Evolutionary conservation across 2,888 invertebrate genomes (phyloP), one percentile per base, ranked within the genome.

Genomic region (Limenitis camilla): DNA sequence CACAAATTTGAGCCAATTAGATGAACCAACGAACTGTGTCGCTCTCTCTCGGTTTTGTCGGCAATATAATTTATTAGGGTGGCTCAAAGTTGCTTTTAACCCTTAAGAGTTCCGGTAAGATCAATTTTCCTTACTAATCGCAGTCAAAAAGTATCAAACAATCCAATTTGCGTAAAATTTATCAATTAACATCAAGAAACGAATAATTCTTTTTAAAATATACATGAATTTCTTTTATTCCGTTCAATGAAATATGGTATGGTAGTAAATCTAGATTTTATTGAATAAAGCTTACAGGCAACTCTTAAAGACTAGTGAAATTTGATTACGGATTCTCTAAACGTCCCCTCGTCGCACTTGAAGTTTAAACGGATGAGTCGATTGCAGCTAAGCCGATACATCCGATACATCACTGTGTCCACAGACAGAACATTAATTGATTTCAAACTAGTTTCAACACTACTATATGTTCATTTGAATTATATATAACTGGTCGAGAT

Each of bases 61-160:
- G 81, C 85, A 85, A 85, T 84, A 85, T 86, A 86, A 86, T 86
- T 86, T 86, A 86, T 86, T 82, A 84, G 83, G 81, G 81, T 71
- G 72, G 81, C 83, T 80, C 81, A 77, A 82, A 85, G 81, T 86
- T 81, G 81, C 73, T 74, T 81, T 76, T 74, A 85, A 84, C 85
- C 85, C 84, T 85, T 85, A 82, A 85, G 84, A 85, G 83, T 80
- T 86, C 74, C 74, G n/a, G n/a, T n/a, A n/a, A n/a, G n/a, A n/a
- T n/a, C n/a, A n/a, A n/a, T n/a, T n/a, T n/a, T n/a, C n/a, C n/a
- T n/a, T n/a, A n/a, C n/a, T n/a, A n/a, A n/a, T n/a, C n/a, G n/a
- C n/a, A n/a, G n/a, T n/a, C n/a, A n/a, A n/a, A n/a, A n/a, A n/a
- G n/a, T n/a, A n/a, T n/a, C n/a, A n/a, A n/a, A n/a, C n/a, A n/a